Evolutionary conservation across 2,888 invertebrate genomes (phyloP), one percentile per base, ranked within the genome.

Genomic region (Tachina grossa): DNA sequence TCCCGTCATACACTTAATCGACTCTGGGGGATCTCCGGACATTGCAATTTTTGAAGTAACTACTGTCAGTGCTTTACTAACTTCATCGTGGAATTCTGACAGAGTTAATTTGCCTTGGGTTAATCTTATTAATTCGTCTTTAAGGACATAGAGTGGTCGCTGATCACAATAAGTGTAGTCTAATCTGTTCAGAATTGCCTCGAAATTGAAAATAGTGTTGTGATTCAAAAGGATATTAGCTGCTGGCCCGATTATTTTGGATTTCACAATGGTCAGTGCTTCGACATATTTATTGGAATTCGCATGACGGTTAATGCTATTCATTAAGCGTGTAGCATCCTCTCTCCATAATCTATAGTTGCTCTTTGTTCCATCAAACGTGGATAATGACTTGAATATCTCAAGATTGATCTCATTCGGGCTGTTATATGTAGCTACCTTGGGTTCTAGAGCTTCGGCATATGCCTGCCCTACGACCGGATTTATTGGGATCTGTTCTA

Each of bases 191-290:
- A 57, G 14, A 39, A 57, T 57, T 57, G 57, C 57, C 9, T 57
- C 31, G 16, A 57, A 31, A 11, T 57, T 57, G 13, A 57, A 57
- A 57, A 57, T 39, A 4, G 31, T 57, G 39, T 31, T 39, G 14
- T 57, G 31, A 19, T 57, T 57, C 31, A 57, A 39, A 13, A 14
- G 31, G 31, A 31, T 57, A 39, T 57, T 14, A 10, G 57, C 57
- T 57, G 57, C 57, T 57, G 57, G 57, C 19, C 31, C 57, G 19
- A 14, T 57, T 57, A 57, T 57, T 14, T 57, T 39, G 22, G 22
- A 22, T 22, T 22, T 22, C 22, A 22, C 22, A 22, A 22, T 57
- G 39, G n/a, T n/a, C n/a, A n/a, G n/a, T n/a, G n/a, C n/a, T n/a
- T n/a, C n/a, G n/a, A n/a, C n/a, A n/a, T 53, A 53, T 53, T 16